Base-by-base conservation (phyloP, 2,113 vertebrate genomes). In the Fulica atra region DNA sequence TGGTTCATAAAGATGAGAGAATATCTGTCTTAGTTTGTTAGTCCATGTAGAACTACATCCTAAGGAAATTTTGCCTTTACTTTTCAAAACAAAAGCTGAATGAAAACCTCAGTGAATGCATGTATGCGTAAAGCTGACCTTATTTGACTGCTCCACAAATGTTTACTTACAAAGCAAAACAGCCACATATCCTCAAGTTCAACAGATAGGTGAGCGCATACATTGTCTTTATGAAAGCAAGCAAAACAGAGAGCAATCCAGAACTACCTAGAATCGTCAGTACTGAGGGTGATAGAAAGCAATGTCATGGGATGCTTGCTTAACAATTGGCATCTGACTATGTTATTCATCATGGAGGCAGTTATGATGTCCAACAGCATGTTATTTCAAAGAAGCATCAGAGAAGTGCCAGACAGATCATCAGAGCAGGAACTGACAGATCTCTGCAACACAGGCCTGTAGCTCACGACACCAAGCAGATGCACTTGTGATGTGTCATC, bases 401-500 rank as follows among this genome's bases (percentile, higher is more conserved):
- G 66, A 81, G 81, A 48, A 78, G 57, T 81, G 85, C 53, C 89
- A 91, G 83, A 17, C 42, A 31, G n/a, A 26, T 35, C 25, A 65
- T 24, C 76, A 73, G 86, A 89, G 84, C 79, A 88, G 76, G 73
- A 88, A 36, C 57, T 91, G 91, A 15, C 72, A 94, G 53, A 72
- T 72, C 82, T 78, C 89, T 93, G 89, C 86, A 82, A 66, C 68
- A 17, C 77, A 36, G 63, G 40, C 77, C 95, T 94, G 93, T 81
- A 80, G 93, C 92, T 95, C 88, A 64, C 80, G 94, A 74, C 40
- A 91, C 77, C 83, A 74, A 79, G 31, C 95, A 97, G 93, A 77
- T 91, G 79, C 73, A 95, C 92, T 95, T 95, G 38, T 96, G 94
- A 96, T 97, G 94, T 95, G 86, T 54, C 95, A 81, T 94, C 96